Evolutionary conservation across 2,797 vertebrate species (phyloP).

Genomic region (Bovichtus diacanthus): DNA sequence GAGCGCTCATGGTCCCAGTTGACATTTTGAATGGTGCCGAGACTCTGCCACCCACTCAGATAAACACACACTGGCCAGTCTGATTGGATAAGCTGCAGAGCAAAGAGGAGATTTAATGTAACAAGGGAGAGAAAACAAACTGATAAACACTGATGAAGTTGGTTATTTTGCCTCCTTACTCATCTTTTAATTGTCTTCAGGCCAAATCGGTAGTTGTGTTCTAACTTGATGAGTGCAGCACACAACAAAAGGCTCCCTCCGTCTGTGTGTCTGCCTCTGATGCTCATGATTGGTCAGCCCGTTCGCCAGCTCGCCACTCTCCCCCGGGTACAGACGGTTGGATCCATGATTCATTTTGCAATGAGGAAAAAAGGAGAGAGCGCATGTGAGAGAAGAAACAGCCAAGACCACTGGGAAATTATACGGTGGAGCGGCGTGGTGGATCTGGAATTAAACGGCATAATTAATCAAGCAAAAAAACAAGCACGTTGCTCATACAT

Average conservation of each 20-base stretch:
- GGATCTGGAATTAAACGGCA: slow-evolving; percentile 89
- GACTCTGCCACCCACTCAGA: slow-evolving; percentile 66
- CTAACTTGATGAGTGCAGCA: slow-evolving; percentile 70
- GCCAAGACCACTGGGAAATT: slow-evolving; percentile 88
- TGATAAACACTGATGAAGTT: slow-evolving; percentile 55
- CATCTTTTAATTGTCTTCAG: slow-evolving; percentile 67
- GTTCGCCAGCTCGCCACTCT: slow-evolving; percentile 75
- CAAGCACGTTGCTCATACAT: slow-evolving; percentile 87
- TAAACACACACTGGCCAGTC: slow-evolving; percentile 49
- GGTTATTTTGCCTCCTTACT: slow-evolving; percentile 51
- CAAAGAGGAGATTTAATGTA: slow-evolving; percentile 31
- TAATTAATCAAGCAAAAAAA: slow-evolving; percentile 90
- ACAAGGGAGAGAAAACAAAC: slow-evolving; percentile 38
- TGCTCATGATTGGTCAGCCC: slow-evolving; percentile 85
- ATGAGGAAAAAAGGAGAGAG: slow-evolving; percentile 73
- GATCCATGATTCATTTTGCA: slow-evolving; percentile 87
- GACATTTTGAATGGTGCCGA: slow-evolving; percentile 67
- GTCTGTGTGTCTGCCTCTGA: slow-evolving; percentile 74
- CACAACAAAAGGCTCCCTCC: slow-evolving; percentile 75
- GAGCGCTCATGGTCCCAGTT: slow-evolving; percentile 70
- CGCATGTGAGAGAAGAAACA: slow-evolving; percentile 82
- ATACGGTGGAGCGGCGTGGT: slow-evolving; percentile 83
- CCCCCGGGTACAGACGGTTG: slow-evolving; percentile 79
- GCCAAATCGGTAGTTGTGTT: slow-evolving; percentile 71
- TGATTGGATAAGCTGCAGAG: slow-evolving; percentile 49